These are phyloP conservation scores for Hypselothyrea guttata DNA, from an alignment of 2,888 invertebrate species.

Conservation along the genomic window DNA sequence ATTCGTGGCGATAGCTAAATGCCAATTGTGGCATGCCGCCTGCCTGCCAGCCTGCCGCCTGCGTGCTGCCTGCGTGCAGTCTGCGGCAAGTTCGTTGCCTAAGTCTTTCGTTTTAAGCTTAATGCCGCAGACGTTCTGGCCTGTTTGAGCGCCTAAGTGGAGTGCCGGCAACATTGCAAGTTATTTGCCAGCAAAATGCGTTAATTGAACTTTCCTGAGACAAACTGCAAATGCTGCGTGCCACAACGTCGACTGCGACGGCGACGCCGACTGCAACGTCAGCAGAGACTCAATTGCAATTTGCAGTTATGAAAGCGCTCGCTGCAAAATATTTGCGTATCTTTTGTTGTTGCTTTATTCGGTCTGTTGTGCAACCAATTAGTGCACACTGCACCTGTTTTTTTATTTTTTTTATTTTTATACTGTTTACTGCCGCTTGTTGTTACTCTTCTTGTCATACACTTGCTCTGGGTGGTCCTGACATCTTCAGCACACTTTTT, in stretches of 20 bases:
- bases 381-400: constrained; percentile 71
- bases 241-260: constrained; percentile 37
- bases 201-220: constrained; percentile 76
- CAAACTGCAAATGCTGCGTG: constrained; percentile 71
- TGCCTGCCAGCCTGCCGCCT: no score
- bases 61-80: not conserved
- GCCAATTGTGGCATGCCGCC: constrained; percentile 1
- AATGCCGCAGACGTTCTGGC: constrained; percentile 73
- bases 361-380: constrained; percentile 79
- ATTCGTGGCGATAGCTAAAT: constrained; percentile 7
- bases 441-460: no score
- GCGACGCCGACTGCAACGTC: constrained; percentile 3
- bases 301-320: constrained; percentile 67
- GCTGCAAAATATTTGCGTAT: constrained; percentile 71
- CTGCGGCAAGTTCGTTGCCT: constrained; percentile 67
- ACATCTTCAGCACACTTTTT: no score
- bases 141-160: constrained; percentile 77
- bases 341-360: constrained; percentile 70
- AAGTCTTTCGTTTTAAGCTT: constrained; percentile 68
- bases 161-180: constrained; percentile 21
- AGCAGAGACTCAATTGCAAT: constrained; percentile 29
- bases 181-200: constrained; percentile 60
- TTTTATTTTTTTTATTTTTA: constrained; percentile 31
- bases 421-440: no score
- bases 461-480: no score